phyloP scores from a whole-genome alignment of 2,113 vertebrate genomes.

The Bufo bufo region DNA sequence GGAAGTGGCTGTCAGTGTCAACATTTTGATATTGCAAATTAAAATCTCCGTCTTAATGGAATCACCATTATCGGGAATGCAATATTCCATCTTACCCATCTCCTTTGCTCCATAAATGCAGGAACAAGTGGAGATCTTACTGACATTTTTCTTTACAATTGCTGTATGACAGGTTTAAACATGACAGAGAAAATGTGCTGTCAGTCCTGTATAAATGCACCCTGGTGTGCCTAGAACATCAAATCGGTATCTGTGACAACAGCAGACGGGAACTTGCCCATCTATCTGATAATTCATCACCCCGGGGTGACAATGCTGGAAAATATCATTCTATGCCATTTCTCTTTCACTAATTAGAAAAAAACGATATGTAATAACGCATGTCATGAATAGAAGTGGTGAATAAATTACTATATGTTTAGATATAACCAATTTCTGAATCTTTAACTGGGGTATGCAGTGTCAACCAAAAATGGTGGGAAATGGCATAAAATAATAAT shows the following conservation, averaged over 20 bases:
- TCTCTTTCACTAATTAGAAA: too few relatives aligned
- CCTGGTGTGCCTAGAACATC: neutral
- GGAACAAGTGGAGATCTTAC: neutral
- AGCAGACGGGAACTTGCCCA: neutral
- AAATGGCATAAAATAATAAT: too few relatives aligned
- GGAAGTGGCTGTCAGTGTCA: neutral
- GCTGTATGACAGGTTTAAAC: neutral
- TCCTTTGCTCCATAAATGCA: neutral
- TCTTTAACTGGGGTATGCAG: too few relatives aligned
- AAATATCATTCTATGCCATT: too few relatives aligned
- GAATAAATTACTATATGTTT: neutral
- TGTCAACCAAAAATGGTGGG: too few relatives aligned
- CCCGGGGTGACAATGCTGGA: neutral
- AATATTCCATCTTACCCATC: neutral
- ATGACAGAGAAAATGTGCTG: conserved; percentile 14
- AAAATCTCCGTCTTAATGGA: neutral
- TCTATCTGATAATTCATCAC: neutral
- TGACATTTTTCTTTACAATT: neutral
- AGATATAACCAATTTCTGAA: neutral
- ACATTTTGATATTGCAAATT: neutral
- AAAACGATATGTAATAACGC: neutral
- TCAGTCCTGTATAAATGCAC: conserved; percentile 7
- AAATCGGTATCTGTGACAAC: neutral
- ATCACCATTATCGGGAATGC: neutral
- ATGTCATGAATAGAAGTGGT: neutral